phyloP scores from a whole-genome alignment of 35 echinoderm and acorn worm species.

The Eucidaris tribuloides region DNA sequence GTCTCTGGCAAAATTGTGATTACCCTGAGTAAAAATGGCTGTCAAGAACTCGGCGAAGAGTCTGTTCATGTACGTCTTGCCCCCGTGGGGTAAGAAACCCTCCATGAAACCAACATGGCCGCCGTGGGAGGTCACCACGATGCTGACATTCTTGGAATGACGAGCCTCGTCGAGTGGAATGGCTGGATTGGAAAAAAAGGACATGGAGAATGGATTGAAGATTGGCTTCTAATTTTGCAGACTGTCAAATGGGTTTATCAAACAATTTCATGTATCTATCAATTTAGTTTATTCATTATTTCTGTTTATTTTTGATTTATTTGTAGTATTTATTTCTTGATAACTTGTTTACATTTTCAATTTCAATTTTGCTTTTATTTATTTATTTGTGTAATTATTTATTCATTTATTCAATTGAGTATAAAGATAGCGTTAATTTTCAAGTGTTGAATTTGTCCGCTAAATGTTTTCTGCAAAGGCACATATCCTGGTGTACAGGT shows the following conservation, averaged over 20 bases:
- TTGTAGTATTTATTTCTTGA: background rate
- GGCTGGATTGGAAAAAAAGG: constrained; percentile 13
- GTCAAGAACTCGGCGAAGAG: constrained; percentile 38
- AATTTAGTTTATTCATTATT: background rate
- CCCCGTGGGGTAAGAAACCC: constrained; percentile 32
- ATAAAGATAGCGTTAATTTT: too few relatives aligned
- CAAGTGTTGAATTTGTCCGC: too few relatives aligned
- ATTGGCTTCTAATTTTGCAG: background rate
- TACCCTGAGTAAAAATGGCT: constrained; percentile 40
- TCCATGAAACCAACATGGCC: constrained; percentile 65
- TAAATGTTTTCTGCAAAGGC: too few relatives aligned
- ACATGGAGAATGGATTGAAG: background rate
- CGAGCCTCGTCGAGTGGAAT: constrained; percentile 50
- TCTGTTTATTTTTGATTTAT: background rate
- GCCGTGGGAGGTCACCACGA: constrained; percentile 41
- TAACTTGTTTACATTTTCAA: background rate
- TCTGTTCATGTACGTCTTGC: constrained; percentile 33
- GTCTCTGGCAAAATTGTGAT: background rate
- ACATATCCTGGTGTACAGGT: too few relatives aligned
- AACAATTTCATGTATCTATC: background rate
- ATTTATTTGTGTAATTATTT: too few relatives aligned
- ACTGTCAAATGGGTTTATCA: background rate
- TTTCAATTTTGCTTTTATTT: background rate
- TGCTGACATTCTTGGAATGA: constrained; percentile 6
- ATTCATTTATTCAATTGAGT: background rate